Conservation (phyloP, 2,888 invertebrate species). For the Platycheirus albimanus region DNA sequence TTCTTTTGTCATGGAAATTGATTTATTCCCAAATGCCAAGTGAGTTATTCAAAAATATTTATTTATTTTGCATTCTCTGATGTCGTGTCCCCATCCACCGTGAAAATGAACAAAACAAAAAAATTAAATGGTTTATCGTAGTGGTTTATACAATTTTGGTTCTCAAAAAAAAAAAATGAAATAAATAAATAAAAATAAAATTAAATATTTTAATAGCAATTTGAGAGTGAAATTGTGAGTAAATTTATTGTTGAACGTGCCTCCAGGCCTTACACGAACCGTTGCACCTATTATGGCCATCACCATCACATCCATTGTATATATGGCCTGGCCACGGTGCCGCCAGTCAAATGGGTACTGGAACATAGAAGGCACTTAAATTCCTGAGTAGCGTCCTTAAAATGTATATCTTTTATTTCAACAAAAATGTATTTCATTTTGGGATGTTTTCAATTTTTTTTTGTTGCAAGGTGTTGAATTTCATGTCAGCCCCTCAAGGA, state of each 20-base stretch:
- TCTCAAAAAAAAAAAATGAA: slow-evolving; percentile 9
- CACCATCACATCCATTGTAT: background rate
- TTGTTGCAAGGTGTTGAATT: background rate
- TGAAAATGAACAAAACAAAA: background rate
- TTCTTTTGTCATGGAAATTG: slow-evolving; percentile 66
- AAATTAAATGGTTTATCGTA: slow-evolving; percentile 40
- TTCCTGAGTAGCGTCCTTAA: slow-evolving; percentile 6
- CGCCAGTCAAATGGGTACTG: background rate
- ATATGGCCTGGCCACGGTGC: background rate
- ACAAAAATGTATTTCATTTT: slow-evolving; percentile 9
- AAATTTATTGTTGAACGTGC: slow-evolving; percentile 60
- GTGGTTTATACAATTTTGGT: slow-evolving; percentile 36
- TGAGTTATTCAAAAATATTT: slow-evolving; percentile 52
- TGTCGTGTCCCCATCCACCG: too few species aligned
- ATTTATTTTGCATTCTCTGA: slow-evolving; percentile 40
- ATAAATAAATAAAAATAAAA: slow-evolving; percentile 22
- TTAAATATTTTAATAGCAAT: slow-evolving; percentile 65
- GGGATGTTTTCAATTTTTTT: background rate
- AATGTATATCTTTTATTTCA: background rate
- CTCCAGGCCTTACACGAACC: slow-evolving; percentile 13
- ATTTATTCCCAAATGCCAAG: slow-evolving; percentile 62
- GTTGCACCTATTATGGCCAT: slow-evolving; percentile 46
- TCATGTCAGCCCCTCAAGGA: background rate
- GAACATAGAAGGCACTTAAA: background rate
- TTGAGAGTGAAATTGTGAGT: slow-evolving; percentile 62